Conservation (phyloP, 2,888 invertebrate species). For the Buathra laborator region DNA sequence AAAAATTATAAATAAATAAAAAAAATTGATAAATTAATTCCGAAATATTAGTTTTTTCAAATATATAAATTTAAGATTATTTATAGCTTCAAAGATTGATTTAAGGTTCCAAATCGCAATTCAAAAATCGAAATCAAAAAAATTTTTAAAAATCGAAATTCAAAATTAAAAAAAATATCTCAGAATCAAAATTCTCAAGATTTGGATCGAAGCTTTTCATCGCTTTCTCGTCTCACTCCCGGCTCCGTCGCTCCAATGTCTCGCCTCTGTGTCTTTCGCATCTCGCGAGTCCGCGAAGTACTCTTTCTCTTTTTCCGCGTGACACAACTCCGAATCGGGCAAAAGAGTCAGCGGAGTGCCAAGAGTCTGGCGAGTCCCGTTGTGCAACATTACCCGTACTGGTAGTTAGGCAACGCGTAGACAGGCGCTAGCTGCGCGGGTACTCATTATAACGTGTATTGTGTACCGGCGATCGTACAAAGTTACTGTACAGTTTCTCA, state of each 20-base stretch:
- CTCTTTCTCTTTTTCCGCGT: conserved; percentile 50
- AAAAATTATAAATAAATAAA: no score
- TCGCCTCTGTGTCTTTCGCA: conserved; percentile 19
- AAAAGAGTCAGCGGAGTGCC: conserved; percentile 23
- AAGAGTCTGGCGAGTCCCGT: conserved; percentile 53
- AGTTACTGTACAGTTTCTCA: conserved; percentile 47
- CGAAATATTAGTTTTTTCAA: no score
- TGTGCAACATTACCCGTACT: conserved; percentile 47
- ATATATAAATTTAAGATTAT: no score
- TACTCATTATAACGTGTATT: conserved; percentile 68
- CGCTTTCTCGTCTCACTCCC: conserved; percentile 13
- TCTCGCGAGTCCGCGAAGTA: conserved; percentile 12
- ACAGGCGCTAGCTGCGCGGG: conserved; percentile 14
- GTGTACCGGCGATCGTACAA: conserved; percentile 51
- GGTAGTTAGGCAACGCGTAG: conserved; percentile 56
- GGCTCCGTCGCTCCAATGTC: conserved; percentile 8
- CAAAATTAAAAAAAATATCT: not conserved
- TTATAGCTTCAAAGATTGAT: no score
- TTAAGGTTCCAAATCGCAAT: no score
- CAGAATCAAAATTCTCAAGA: not conserved
- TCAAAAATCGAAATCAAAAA: not conserved
- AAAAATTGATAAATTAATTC: no score
- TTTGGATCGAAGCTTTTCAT: conserved; percentile 37
- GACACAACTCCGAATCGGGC: conserved; percentile 62
- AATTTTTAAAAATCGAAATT: no score